Conservation (phyloP, 2,797 vertebrate species). For the Propithecus deckenii region DNA sequence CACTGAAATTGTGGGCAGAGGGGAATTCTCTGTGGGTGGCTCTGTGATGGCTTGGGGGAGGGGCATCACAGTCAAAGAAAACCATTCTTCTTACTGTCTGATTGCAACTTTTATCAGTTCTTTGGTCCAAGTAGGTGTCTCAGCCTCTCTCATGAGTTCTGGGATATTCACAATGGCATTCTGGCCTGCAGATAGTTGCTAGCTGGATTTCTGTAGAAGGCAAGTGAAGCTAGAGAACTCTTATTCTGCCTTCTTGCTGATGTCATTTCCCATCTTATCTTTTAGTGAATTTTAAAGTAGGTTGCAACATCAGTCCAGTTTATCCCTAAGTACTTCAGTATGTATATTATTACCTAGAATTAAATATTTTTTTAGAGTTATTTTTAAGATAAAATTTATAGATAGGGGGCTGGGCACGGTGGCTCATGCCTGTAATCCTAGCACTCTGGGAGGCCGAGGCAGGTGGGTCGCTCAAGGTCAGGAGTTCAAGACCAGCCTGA, state of each 20-base stretch:
- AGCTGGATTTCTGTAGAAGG: neutral
- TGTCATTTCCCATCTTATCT: neutral
- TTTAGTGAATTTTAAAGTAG: constrained; percentile 2
- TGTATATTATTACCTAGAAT: neutral
- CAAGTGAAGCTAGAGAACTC: neutral
- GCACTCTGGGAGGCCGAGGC: too few relatives aligned
- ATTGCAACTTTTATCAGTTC: neutral
- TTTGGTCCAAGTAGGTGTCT: neutral
- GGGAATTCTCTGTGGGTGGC: neutral
- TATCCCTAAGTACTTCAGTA: neutral
- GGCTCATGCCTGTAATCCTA: too few relatives aligned
- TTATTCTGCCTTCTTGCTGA: neutral
- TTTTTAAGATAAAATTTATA: neutral
- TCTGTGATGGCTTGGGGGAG: neutral
- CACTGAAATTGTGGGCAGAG: too few relatives aligned
- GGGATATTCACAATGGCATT: neutral
- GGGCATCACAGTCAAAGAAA: neutral
- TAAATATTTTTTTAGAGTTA: neutral
- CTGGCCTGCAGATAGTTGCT: neutral
- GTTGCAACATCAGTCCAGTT: neutral
- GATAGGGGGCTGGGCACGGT: neutral
- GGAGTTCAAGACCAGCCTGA: too few relatives aligned
- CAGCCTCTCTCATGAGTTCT: too few relatives aligned
- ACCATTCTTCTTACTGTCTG: neutral
- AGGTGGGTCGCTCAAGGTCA: too few relatives aligned